These are phyloP conservation scores for Xiphophorus maculatus DNA, from an alignment of 2,113 vertebrate genomes.

Conservation along the genomic window DNA sequence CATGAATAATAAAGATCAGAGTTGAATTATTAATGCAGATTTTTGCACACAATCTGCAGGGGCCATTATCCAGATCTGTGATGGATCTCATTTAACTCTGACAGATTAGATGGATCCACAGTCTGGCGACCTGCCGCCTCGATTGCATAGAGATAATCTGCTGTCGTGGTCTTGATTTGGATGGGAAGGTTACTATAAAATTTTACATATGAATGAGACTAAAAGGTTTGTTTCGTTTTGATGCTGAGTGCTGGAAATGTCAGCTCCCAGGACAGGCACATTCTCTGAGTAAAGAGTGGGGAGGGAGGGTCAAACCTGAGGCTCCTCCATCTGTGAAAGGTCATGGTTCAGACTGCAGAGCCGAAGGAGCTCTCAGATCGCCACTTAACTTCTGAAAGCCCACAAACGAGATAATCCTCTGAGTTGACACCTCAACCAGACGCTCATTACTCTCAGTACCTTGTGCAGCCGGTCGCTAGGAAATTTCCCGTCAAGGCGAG, in stretches of 20 bases:
- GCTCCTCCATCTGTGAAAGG: neutral
- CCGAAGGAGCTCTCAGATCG: slow-evolving; percentile 41
- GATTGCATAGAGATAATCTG: slow-evolving; percentile 67
- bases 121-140: slow-evolving; percentile 49
- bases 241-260: slow-evolving; percentile 50
- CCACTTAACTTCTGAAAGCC: slow-evolving; percentile 53
- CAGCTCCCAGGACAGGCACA: slow-evolving; percentile 37
- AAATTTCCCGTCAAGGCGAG: slow-evolving; percentile 46
- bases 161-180: slow-evolving; percentile 28
- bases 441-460: slow-evolving; percentile 46
- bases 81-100: slow-evolving; percentile 76
- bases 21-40: slow-evolving; percentile 80
- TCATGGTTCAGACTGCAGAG: slow-evolving; percentile 25
- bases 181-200: slow-evolving; percentile 62
- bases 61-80: slow-evolving; percentile 71
- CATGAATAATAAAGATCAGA: slow-evolving; percentile 72
- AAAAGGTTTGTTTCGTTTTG: slow-evolving; percentile 42
- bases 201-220: slow-evolving; percentile 66
- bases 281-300: neutral
- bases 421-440: slow-evolving; percentile 56
- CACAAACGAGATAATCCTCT: slow-evolving; percentile 62
- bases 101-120: slow-evolving; percentile 70
- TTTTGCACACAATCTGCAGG: slow-evolving; percentile 78
- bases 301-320: slow-evolving; percentile 37
- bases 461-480: neutral